phyloP scores from a whole-genome alignment of 2,113 vertebrate species.

The Alexandromys fortis region DNA sequence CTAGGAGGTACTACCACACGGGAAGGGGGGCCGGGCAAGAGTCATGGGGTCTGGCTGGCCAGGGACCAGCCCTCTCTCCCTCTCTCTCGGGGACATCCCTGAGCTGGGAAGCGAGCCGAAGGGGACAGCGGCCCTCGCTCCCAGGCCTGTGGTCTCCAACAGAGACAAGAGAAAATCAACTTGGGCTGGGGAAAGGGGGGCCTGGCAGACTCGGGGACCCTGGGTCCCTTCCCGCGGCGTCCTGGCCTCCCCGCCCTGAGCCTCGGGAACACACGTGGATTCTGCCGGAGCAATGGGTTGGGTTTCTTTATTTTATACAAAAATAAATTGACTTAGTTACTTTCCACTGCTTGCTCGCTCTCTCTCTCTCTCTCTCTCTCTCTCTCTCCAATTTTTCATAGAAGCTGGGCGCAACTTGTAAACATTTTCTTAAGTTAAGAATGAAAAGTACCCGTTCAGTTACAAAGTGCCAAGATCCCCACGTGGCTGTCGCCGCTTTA shows the following conservation, averaged over 20 bases:
- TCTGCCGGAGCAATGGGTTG: conserved; percentile 73
- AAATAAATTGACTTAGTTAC: conserved; percentile 85
- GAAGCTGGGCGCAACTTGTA: conserved; percentile 85
- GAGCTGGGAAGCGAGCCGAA: conserved; percentile 54
- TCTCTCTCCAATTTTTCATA: conserved; percentile 81
- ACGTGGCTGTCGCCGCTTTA: conserved; percentile 53
- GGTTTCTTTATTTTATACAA: conserved; percentile 84
- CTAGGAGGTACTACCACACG: neutral
- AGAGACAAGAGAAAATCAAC: neutral
- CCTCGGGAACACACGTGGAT: conserved; percentile 77
- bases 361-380: conserved; percentile 47
- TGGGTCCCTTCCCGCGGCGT: conserved; percentile 66
- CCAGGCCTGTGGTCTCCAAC: neutral
- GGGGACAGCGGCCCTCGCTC: neutral
- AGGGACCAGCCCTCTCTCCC: neutral
- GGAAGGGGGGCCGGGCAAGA: neutral
- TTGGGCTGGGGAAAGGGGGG: neutral
- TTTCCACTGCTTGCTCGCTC: conserved; percentile 62
- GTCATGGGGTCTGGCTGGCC: conserved; percentile 43
- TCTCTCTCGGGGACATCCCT: conserved; percentile 70
- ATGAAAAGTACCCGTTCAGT: conserved; percentile 85
- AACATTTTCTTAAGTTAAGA: conserved; percentile 86
- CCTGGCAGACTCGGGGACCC: neutral
- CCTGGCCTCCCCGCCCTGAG: conserved; percentile 64
- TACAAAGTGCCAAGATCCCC: conserved; percentile 85